These are phyloP conservation scores for Pseudolaguvia tuberculata DNA, from an alignment of 2,113 vertebrate genomes.

Conservation along the genomic window DNA sequence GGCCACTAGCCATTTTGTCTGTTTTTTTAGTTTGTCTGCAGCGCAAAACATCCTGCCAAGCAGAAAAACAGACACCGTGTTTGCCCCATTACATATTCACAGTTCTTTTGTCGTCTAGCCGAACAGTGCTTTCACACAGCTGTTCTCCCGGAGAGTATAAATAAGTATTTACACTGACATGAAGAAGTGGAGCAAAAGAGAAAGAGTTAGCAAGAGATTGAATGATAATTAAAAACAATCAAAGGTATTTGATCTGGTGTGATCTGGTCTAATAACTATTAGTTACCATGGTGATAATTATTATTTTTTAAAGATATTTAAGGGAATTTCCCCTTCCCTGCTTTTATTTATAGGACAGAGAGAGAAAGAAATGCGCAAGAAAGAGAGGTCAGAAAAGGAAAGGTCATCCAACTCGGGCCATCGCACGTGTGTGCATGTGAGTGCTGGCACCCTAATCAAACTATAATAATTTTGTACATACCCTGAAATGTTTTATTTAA, in stretches of 20 bases:
- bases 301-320: too few species aligned
- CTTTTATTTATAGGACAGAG: too few species aligned
- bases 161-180: conserved; percentile 56
- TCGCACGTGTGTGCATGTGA: too few species aligned
- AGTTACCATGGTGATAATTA: too few species aligned
- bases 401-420: too few species aligned
- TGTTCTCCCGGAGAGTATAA: conserved; percentile 66
- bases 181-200: conserved; percentile 19
- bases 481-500: too few species aligned
- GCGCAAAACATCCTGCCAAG: conserved; percentile 56
- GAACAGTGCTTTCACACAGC: conserved; percentile 62
- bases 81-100: conserved; percentile 64
- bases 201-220: conserved; percentile 35
- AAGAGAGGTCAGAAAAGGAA: too few species aligned
- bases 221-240: conserved; percentile 39
- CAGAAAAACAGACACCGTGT: conserved; percentile 55
- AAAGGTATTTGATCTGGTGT: neutral
- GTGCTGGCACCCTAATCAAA: too few species aligned
- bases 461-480: too few species aligned
- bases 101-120: conserved; percentile 55
- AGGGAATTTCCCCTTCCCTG: too few species aligned
- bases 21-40: conserved; percentile 58
- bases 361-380: too few species aligned
- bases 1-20: conserved; percentile 56
- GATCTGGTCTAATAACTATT: neutral